Percentiles rank a stretch among this genome's conserved stretches.
These are phyloP conservation scores for Camptogramma bilineatum DNA, from an alignment of 2,888 invertebrate species.

Conservation along the genomic window DNA sequence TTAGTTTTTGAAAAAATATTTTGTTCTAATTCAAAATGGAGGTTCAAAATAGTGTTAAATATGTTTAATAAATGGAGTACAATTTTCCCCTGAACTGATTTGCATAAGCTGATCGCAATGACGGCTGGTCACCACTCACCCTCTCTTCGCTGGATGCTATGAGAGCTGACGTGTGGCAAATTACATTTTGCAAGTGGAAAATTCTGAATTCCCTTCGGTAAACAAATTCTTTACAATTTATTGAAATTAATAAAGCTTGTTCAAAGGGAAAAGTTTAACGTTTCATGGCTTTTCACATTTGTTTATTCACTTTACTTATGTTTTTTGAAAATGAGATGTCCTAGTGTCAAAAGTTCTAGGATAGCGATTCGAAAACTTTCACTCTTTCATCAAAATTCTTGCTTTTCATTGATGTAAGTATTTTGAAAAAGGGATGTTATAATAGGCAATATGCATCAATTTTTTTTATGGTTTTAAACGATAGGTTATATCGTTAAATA, in stretches of 20 bases:
- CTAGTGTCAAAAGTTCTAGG: background rate
- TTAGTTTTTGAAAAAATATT: background rate
- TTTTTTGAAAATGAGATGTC: background rate
- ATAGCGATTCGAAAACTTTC: too few relatives aligned
- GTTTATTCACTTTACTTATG: background rate
- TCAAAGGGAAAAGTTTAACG: background rate
- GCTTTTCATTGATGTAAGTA: too few relatives aligned
- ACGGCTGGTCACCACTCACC: conserved; percentile 29
- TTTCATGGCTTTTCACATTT: background rate
- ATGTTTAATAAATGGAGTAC: conserved; percentile 14
- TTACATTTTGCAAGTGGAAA: conserved; percentile 43
- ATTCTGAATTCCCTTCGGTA: conserved; percentile 3
- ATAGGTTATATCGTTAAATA: too few relatives aligned
- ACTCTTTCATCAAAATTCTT: too few relatives aligned
- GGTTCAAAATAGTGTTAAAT: background rate
- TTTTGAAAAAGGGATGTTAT: too few relatives aligned
- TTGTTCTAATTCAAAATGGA: background rate
- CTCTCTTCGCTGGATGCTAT: conserved; percentile 31
- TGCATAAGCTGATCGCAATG: conserved; percentile 25
- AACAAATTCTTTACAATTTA: conserved; percentile 11
- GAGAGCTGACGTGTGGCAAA: conserved; percentile 47
- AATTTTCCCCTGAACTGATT: conserved; percentile 15
- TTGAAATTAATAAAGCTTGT: background rate
- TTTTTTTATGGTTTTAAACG: too few relatives aligned
- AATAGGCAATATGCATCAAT: too few relatives aligned